Evolutionary conservation across 2,113 vertebrate species (phyloP), one percentile per base, ranked within the genome.

Genomic region (Ondatra zibethicus): DNA sequence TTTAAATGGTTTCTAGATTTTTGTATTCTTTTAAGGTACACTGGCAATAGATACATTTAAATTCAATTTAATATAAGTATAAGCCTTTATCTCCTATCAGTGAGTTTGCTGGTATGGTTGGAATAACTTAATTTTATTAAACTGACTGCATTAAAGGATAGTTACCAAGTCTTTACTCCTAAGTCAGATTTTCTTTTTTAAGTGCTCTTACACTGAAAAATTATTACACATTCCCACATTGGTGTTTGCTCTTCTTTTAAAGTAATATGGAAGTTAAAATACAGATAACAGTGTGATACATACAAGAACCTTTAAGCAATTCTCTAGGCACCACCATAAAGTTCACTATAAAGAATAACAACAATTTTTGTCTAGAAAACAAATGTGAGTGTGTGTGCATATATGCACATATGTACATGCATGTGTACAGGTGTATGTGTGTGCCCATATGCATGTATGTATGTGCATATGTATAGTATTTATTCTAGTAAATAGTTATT

Each of bases 21-120:
- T 31, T 86, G 75, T 96, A 97, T 87, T 91, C 52, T 95, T 92
- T n/a, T 82, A 96, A 96, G 88, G 89, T 89, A 11, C n/a, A 50
- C 33, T 36, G 36, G 10, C 33, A 89, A n/a, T 91, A 96, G 17
- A n/a, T 52, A 91, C 17, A 68, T 95, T 90, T 93, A 66, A 97
- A 93, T 91, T 14, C 14, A 93, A 93, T 96, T n/a, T 36, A 86
- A 5, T 92, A 25, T 84, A 89, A 95, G 31, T 94, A 11, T 87
- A 93, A 96, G 92, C 55, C 86, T n/a, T 89, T 85, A n/a, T 31
- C 52, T 87, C 2, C 39, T 97, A 47, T 93, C 42, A 80, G 36
- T 55, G 66, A 55, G 50, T n/a, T n/a, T 92, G 91, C 76, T 55
- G 63, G 21, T 94, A 31, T 88, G 72, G 11, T 76, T 87, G 92